Evolutionary conservation across 2,113 vertebrate species (phyloP), one percentile per base, ranked within the genome.

Genomic region (Rhinogobius similis): DNA sequence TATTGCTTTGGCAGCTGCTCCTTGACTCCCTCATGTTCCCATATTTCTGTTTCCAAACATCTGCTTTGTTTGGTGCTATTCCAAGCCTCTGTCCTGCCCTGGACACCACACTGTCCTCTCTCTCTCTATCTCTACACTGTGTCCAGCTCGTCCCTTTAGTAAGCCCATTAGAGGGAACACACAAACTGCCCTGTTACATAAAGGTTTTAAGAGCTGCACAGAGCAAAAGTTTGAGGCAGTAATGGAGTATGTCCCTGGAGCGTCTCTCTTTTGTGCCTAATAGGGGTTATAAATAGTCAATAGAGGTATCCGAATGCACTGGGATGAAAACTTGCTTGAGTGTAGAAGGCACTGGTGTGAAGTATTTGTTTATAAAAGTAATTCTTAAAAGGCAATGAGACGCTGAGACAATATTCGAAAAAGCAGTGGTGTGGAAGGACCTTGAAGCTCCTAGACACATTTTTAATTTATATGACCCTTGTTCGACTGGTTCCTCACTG

Each of bases 81-180:
- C 69, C 85, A 85, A 66, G 67, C 61, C 72, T 77, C 59, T 67
- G 58, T 36, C 58, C 58, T 32, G 27, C 70, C 53, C 62, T 61
- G 58, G 70, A 55, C 76, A 32, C 18, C 46, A 48, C 46, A 48
- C 62, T 77, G 64, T 70, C 58, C 75, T 85, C 77, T 79, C 70
- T 81, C 74, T 69, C 32, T 5, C 32, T 2, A 5, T 2, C 32
- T 36, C 32, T 36, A 5, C 68, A 59, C 52, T 76, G 71, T 75
- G 73, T 78, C 79, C 73, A 68, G 32, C 81, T 67, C 73, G 69
- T 55, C 70, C 64, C 52, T 58, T 81, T 65, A 56, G 68, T 86
- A 85, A 87, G 74, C 87, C 87, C 80, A 86, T 91, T 90, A 86
- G 78, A 76, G 24, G 64, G 69, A 76, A 64, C 62, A 43, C 55